Conservation (phyloP, 2,113 vertebrate species). For the Axis porcinus region DNA sequence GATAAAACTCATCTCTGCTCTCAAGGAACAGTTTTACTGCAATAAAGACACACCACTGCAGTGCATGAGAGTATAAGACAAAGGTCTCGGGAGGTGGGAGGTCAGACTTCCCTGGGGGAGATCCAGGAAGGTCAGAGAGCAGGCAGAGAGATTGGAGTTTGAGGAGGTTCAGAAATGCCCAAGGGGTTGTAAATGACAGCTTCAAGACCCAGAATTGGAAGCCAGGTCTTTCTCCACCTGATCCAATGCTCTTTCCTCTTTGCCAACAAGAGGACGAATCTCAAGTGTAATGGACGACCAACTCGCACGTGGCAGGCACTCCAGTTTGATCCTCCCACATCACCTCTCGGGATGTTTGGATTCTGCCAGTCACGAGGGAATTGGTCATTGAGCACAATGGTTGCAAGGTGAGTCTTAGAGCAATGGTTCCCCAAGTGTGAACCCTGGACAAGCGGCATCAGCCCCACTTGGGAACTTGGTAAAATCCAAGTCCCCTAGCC, state of each 20-base stretch:
- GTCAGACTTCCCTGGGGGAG: neutral
- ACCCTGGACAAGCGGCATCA: neutral
- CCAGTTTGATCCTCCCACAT: neutral
- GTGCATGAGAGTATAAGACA: neutral
- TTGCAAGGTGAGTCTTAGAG: neutral
- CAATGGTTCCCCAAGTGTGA: neutral
- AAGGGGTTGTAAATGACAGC: neutral
- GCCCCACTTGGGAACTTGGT: neutral
- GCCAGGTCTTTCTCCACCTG: neutral
- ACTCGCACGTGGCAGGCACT: neutral
- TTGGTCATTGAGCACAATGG: neutral
- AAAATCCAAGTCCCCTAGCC: neutral
- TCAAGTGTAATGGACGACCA: neutral
- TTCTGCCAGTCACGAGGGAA: neutral
- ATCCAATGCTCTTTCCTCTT: neutral
- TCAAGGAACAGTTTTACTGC: neutral
- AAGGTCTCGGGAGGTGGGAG: neutral
- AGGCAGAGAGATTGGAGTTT: neutral
- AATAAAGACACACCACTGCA: neutral
- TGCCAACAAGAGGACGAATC: neutral
- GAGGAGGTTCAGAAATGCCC: neutral
- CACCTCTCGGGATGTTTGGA: neutral
- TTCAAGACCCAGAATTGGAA: neutral
- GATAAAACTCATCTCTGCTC: neutral
- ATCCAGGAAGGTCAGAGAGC: neutral